Evolutionary conservation across 2,113 vertebrate genomes (phyloP), one percentile per base, ranked within the genome.

Genomic region (Rynchops niger): DNA sequence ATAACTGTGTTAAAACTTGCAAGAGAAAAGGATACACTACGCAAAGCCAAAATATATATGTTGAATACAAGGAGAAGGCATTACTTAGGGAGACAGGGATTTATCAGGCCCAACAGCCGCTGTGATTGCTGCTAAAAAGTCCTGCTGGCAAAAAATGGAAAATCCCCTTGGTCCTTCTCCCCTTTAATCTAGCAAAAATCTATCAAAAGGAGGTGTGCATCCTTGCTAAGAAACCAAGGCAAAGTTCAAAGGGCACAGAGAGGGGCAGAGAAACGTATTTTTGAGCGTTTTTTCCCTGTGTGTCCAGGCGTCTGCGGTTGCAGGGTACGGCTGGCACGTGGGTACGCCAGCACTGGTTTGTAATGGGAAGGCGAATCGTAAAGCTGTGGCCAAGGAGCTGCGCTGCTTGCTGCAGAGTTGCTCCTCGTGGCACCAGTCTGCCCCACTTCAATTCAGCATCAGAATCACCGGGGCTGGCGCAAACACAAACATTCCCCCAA

Each of bases 271-370:
- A 66, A 59, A 34, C 13, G 40, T 36, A 30, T 30, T 82, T 73
- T 61, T 21, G 12, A 20, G 4, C 3, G 6, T 45, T 65, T 18
- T 71, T 52, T 11, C 12, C 12, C 38, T 52, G 11, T 15, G 9
- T 49, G 22, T 59, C 38, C 43, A 11, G 53, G 55, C 22, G 4
- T n/a, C 47, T 38, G 53, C 13, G 30, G n/a, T 21, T 9, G 1
- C 73, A 22, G 42, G 56, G 38, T 25, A 66, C 1, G 4, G 21
- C 79, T 71, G 72, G 29, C 34, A 11, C 0, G 4, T 12, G 23
- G 20, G 22, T 43, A 10, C 0, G 2, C 53, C 0, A 1, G n/a
- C 49, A 11, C 25, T 21, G 34, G 32, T 70, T 63, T 36, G 49
- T 45, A 45, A 30, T 21, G 71, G 56, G 70, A 77, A 47, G 76